phyloP scores from a whole-genome alignment of 2,888 invertebrate species.

The Apotomis capreana region DNA sequence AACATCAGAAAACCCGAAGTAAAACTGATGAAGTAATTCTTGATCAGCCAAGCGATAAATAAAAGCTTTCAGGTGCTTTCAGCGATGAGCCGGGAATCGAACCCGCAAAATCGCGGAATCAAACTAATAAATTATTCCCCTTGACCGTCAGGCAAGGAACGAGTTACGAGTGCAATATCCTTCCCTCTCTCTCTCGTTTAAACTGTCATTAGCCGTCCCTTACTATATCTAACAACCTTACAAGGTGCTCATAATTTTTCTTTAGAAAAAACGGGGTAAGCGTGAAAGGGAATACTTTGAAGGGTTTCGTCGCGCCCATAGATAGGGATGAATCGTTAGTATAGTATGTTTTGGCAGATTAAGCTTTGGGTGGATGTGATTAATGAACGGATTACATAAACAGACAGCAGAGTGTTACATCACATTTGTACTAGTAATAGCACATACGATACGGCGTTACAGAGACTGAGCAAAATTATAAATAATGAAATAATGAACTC shows the following conservation, averaged over 20 bases:
- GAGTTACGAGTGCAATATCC: slow-evolving; percentile 30
- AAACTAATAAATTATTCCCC: slow-evolving; percentile 36
- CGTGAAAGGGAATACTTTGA: background rate
- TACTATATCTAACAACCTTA: slow-evolving; percentile 44
- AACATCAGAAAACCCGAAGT: background rate
- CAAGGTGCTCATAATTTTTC: slow-evolving; percentile 55
- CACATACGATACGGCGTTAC: too few species aligned
- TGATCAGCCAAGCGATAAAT: slow-evolving; percentile 12
- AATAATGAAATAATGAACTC: too few species aligned
- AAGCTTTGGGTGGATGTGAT: too few species aligned
- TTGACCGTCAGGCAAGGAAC: slow-evolving; percentile 25
- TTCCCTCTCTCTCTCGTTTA: slow-evolving; percentile 38
- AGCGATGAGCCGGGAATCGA: slow-evolving; percentile 1
- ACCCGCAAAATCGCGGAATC: slow-evolving; percentile 18
- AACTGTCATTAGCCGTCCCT: slow-evolving; percentile 46
- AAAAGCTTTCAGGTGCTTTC: slow-evolving; percentile 6
- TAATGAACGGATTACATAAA: too few species aligned
- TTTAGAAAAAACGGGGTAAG: slow-evolving; percentile 11
- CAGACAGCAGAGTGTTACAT: too few species aligned
- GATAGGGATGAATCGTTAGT: background rate
- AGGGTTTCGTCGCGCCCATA: slow-evolving; percentile 13
- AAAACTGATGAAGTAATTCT: slow-evolving; percentile 1
- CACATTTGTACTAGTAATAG: too few species aligned
- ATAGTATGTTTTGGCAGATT: background rate
- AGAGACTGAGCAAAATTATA: too few species aligned